Evolutionary conservation across 2,888 invertebrate species (phyloP).

Genomic region (Drosophila anceps): DNA sequence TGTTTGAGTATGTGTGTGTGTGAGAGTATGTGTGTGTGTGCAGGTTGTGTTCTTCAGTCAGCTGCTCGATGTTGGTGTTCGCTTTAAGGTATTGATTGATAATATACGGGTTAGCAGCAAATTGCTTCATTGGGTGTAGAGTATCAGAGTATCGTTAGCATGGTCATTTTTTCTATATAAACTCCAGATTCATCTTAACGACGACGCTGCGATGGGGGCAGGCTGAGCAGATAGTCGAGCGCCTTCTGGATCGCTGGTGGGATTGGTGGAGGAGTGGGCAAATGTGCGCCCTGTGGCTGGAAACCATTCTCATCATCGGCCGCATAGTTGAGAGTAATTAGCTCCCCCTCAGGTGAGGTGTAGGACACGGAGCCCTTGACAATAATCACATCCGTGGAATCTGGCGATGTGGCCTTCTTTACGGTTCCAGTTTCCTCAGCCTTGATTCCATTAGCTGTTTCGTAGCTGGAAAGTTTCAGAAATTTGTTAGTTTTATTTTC

Average conservation of each 20-base stretch:
- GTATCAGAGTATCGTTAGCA: slow-evolving; percentile 53
- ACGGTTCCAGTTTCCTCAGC: slow-evolving; percentile 91
- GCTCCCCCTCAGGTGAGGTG: slow-evolving; percentile 90
- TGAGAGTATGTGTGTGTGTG: slow-evolving; percentile 38
- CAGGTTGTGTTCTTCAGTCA: slow-evolving; percentile 73
- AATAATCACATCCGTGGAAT: slow-evolving; percentile 89
- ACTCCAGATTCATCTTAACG: slow-evolving; percentile 51
- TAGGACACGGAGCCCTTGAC: slow-evolving; percentile 89
- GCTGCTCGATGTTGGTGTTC: slow-evolving; percentile 62
- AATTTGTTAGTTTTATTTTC: neutral
- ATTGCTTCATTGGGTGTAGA: slow-evolving; percentile 59
- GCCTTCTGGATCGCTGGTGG: slow-evolving; percentile 91
- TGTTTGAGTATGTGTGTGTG: slow-evolving; percentile 23
- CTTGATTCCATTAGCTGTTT: slow-evolving; percentile 93
- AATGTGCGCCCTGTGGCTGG: slow-evolving; percentile 88
- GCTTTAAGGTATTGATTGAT: slow-evolving; percentile 46
- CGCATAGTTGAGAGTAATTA: slow-evolving; percentile 89
- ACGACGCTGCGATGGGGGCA: slow-evolving; percentile 87
- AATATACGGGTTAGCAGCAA: slow-evolving; percentile 53
- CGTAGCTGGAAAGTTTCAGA: slow-evolving; percentile 87
- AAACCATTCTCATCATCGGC: slow-evolving; percentile 91
- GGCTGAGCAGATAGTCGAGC: slow-evolving; percentile 89
- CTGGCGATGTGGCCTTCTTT: slow-evolving; percentile 90
- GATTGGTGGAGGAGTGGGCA: slow-evolving; percentile 91
- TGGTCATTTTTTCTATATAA: slow-evolving; percentile 36